Percentiles rank a stretch among this genome's conserved stretches.
phyloP scores from a whole-genome alignment of 2,888 invertebrate genomes.

The Sesamia inferens region DNA sequence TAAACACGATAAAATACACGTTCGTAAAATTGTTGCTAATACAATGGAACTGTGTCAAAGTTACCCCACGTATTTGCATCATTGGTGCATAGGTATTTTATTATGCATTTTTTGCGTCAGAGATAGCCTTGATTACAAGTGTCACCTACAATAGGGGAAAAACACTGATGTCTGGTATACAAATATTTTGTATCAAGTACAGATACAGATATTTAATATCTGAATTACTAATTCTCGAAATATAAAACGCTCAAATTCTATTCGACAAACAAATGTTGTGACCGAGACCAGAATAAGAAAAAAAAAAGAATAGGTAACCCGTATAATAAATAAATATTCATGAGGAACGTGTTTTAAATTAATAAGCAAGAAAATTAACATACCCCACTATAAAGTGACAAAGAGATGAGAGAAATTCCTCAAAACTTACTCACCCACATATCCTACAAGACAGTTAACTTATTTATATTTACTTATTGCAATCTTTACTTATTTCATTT shows the following conservation, averaged over 20 bases:
- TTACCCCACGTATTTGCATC: constrained; percentile 31
- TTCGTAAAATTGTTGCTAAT: background rate
- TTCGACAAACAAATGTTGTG: too few species aligned
- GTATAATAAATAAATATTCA: background rate
- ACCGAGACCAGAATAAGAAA: background rate
- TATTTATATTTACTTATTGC: constrained; percentile 44
- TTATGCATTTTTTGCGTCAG: constrained; percentile 33
- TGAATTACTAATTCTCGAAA: too few species aligned
- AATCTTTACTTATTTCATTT: constrained; percentile 7
- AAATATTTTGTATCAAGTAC: too few species aligned
- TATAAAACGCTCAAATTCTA: too few species aligned
- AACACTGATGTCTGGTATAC: too few species aligned
- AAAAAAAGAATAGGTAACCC: too few species aligned
- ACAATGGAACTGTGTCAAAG: constrained; percentile 8
- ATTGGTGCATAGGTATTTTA: constrained; percentile 21
- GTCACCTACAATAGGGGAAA: too few species aligned
- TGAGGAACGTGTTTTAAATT: background rate
- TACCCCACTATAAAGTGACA: constrained; percentile 40
- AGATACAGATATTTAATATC: too few species aligned
- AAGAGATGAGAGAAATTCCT: constrained; percentile 54
- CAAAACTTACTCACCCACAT: constrained; percentile 45
- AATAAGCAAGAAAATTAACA: constrained; percentile 36
- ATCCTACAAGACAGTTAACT: constrained; percentile 13
- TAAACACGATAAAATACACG: background rate
- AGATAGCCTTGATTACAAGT: background rate